Percentiles rank a stretch among this genome's conserved stretches.
These are phyloP conservation scores for Aphidius colemani DNA, from an alignment of 2,888 invertebrate species.

Conservation along the genomic window DNA sequence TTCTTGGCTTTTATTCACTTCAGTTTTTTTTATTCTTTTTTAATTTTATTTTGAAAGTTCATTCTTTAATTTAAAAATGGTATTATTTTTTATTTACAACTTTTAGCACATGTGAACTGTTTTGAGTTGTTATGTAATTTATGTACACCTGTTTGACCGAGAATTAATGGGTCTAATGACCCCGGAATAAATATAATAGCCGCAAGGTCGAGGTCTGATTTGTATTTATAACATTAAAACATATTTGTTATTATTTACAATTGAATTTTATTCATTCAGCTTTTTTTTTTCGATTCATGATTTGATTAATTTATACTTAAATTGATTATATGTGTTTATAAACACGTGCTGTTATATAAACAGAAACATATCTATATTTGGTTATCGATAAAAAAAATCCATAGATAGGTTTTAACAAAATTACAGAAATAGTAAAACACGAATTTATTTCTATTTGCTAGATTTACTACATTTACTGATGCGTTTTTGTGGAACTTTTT, in stretches of 20 bases:
- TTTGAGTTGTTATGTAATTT: constrained; percentile 9
- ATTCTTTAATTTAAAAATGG: no score
- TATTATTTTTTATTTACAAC: not conserved
- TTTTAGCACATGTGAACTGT: not conserved
- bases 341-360: not conserved
- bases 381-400: no score
- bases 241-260: constrained; percentile 6
- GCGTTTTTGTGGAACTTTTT: no score
- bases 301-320: not conserved
- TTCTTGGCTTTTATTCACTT: no score
- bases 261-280: not conserved
- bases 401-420: no score
- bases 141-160: constrained; percentile 6
- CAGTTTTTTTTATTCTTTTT: no score
- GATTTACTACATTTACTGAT: no score
- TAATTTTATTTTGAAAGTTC: no score
- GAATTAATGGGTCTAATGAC: constrained; percentile 13
- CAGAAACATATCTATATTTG: no score
- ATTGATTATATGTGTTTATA: constrained; percentile 1
- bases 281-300: constrained; percentile 9
- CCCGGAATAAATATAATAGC: constrained; percentile 1
- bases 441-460: no score
- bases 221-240: not conserved
- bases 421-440: no score
- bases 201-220: constrained; percentile 16